These are phyloP conservation scores for Stomatorhinus walkeri DNA, from an alignment of 2,797 vertebrate genomes.

Conservation along the genomic window DNA sequence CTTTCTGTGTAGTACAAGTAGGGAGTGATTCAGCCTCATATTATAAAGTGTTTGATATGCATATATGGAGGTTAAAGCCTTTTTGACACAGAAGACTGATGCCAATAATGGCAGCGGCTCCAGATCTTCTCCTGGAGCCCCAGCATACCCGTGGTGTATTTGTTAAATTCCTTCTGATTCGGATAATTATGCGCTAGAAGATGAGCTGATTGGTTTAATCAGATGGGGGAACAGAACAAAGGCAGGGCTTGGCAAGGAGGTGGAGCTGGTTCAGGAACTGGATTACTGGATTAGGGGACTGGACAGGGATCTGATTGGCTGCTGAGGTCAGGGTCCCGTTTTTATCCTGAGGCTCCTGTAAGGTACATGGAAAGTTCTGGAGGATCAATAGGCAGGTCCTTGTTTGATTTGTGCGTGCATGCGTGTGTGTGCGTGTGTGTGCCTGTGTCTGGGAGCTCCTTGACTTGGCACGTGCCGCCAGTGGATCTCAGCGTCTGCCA, in stretches of 20 bases:
- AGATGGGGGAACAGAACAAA: neutral
- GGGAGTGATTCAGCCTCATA: neutral
- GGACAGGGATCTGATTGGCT: neutral
- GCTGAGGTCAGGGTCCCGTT: neutral
- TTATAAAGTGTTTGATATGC: neutral
- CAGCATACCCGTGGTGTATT: neutral
- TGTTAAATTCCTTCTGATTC: neutral
- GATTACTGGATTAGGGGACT: neutral
- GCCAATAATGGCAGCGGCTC: neutral
- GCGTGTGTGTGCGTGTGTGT: neutral
- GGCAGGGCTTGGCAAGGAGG: neutral
- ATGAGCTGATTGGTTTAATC: neutral
- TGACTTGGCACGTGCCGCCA: neutral
- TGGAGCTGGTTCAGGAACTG: neutral
- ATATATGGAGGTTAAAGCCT: neutral
- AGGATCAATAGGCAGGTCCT: constrained; percentile 21
- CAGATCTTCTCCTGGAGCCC: neutral
- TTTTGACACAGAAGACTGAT: neutral
- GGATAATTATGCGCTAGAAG: neutral
- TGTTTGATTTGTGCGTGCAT: neutral
- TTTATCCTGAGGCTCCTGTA: neutral
- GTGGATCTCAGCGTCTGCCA: neutral
- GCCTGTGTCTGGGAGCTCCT: neutral
- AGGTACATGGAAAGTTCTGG: constrained; percentile 1
- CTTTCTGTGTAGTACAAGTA: neutral